A percentile compares a stretch with the other conserved stretches of the same genome.
phyloP scores from a whole-genome alignment of 1,140 invertebrate species.

The Caenorhabditis tropicalis region DNA sequence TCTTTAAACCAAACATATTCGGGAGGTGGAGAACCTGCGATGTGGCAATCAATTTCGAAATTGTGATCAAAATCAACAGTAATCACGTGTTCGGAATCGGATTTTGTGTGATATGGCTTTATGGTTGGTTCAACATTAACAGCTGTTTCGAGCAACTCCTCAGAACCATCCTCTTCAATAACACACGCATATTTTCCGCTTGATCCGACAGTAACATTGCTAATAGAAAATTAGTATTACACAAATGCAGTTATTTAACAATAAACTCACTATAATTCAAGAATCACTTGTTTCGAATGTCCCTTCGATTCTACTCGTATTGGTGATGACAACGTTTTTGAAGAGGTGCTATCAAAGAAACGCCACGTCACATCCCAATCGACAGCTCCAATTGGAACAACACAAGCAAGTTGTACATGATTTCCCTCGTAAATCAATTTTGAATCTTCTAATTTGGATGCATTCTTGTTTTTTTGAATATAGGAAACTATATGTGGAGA shows the following conservation, averaged over 20 bases:
- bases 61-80: not conserved
- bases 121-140: not conserved
- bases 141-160: not conserved
- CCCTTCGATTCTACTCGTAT: too few species aligned
- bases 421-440: constrained; percentile 14
- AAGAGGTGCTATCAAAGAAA: not conserved
- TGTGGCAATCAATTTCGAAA: not conserved
- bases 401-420: not conserved
- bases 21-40: not conserved
- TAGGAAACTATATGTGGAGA: not conserved
- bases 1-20: not conserved
- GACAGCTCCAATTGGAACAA: not conserved
- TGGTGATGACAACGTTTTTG: not conserved
- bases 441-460: not conserved
- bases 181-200: not conserved
- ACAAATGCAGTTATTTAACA: too few species aligned
- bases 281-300: not conserved
- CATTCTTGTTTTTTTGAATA: not conserved
- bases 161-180: not conserved
- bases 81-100: not conserved
- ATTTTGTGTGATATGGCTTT: not conserved
- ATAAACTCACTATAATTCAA: not conserved
- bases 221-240: not conserved
- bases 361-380: not conserved
- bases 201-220: not conserved